Conservation (phyloP, 2,113 vertebrate species). For the Leptobrachium leishanense region DNA sequence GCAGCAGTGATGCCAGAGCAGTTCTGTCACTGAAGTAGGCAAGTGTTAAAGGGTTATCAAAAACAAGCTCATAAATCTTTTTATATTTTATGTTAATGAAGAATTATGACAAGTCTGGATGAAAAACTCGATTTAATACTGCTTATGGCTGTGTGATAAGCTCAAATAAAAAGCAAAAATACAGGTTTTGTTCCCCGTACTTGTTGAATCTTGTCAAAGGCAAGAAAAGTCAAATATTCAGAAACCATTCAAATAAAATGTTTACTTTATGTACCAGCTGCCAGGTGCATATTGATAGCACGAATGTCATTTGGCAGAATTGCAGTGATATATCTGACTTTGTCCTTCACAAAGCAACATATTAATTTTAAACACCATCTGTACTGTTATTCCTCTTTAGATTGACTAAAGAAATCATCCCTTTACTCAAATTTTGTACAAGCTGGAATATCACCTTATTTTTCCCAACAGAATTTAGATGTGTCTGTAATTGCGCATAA, state of each 20-base stretch:
- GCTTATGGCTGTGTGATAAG: neutral
- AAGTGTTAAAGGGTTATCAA: too few species aligned
- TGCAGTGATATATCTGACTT: constrained; percentile 35
- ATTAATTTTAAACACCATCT: constrained; percentile 45
- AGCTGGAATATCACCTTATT: constrained; percentile 9
- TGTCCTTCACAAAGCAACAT: constrained; percentile 40
- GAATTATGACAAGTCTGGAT: too few species aligned
- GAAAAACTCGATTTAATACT: too few species aligned
- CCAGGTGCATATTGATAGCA: constrained; percentile 36
- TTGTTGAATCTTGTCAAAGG: neutral
- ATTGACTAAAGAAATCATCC: constrained; percentile 19
- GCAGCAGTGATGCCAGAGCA: too few species aligned
- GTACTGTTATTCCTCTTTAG: constrained; percentile 28
- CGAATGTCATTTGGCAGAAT: constrained; percentile 42
- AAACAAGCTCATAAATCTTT: too few species aligned
- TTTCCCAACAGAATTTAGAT: constrained; percentile 12
- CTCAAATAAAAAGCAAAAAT: neutral
- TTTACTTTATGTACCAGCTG: constrained; percentile 25
- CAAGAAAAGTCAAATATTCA: constrained; percentile 1
- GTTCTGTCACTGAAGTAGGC: too few species aligned
- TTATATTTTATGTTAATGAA: too few species aligned
- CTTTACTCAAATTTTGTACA: neutral
- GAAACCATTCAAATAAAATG: neutral
- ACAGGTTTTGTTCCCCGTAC: neutral
- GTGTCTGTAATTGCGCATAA: constrained; percentile 11